Conservation (phyloP, 2,888 invertebrate species). For the Coelopa pilipes region DNA sequence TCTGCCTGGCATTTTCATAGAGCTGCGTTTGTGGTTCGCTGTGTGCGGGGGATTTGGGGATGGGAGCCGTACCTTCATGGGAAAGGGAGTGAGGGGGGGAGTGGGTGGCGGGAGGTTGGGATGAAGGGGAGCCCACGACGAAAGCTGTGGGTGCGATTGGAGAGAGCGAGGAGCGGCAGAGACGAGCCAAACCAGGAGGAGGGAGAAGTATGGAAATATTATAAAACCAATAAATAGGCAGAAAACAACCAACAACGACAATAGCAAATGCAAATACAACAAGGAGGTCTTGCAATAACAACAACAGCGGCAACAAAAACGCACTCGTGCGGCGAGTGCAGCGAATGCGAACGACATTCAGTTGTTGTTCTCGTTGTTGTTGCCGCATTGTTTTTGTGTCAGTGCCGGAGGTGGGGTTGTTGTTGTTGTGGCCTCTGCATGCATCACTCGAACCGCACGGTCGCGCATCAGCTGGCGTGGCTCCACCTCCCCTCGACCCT, state of each 20-base stretch:
- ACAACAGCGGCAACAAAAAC: conserved; percentile 1
- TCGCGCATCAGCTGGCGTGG: not conserved
- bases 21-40: conserved; percentile 31
- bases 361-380: not conserved
- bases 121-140: not conserved
- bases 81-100: not conserved
- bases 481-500: too few species aligned
- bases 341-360: conserved; percentile 30
- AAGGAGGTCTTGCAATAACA: not conserved
- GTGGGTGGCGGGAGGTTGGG: not conserved
- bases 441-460: not conserved
- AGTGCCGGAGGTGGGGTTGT: not conserved
- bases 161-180: too few species aligned
- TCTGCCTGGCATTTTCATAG: conserved; percentile 14
- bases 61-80: not conserved
- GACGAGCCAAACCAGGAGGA: too few species aligned
- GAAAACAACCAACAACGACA: too few species aligned
- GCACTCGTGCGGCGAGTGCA: conserved; percentile 15
- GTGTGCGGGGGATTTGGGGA: conserved; percentile 13
- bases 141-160: too few species aligned
- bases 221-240: too few species aligned
- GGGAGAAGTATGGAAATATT: too few species aligned
- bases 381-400: not conserved
- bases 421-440: not conserved
- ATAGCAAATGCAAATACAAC: not conserved